Conservation (phyloP, 2,797 vertebrate genomes). For the Heteromormyrus szaboi region DNA sequence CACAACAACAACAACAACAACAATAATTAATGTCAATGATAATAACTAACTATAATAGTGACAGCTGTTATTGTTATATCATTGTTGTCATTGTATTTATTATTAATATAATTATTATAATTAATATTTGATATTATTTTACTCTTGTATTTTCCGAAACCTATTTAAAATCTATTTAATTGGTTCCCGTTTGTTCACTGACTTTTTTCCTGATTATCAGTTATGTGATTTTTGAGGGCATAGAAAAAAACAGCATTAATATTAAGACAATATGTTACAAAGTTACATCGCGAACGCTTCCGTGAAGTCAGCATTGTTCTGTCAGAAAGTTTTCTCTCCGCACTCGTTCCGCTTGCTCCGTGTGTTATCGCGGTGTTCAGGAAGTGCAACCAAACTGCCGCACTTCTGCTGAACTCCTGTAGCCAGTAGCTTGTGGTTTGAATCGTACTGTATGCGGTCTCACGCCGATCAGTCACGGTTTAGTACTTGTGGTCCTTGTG, state of each 20-base stretch:
- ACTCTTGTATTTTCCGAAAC: not conserved
- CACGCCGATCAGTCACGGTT: not conserved
- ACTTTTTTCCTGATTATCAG: not conserved
- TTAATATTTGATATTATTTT: not conserved
- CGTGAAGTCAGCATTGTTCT: not conserved
- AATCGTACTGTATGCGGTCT: not conserved
- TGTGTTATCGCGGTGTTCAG: not conserved
- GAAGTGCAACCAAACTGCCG: not conserved
- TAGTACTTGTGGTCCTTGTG: not conserved
- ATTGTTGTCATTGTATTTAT: not conserved
- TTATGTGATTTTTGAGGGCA: not conserved
- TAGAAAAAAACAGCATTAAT: not conserved
- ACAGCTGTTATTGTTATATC: not conserved
- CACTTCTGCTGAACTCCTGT: not conserved
- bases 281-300: not conserved
- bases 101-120: not conserved
- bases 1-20: not conserved
- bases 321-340: not conserved
- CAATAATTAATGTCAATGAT: not conserved
- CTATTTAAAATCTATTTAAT: not conserved
- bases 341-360: not conserved
- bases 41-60: not conserved
- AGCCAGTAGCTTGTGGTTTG: not conserved
- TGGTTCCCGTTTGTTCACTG: not conserved
- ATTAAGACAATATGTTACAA: not conserved